These are phyloP conservation scores for Sarcophaga subvicina DNA, from an alignment of 2,888 invertebrate genomes.

Conservation along the genomic window DNA sequence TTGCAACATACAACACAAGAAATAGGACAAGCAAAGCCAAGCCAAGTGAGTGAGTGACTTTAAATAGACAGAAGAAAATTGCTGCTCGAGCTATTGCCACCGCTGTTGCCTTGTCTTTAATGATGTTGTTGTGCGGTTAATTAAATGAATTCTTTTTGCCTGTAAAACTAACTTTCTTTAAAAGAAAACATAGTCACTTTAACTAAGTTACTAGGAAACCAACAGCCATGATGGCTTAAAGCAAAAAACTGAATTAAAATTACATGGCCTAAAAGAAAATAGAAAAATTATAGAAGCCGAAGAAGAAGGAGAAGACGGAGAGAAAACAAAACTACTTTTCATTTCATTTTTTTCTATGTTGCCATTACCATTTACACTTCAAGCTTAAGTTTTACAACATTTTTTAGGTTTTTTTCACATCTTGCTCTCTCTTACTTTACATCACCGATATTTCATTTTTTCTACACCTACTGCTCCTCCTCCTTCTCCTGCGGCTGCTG, in stretches of 20 bases:
- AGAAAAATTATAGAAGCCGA: too few species aligned
- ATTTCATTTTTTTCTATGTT: slow-evolving; percentile 17
- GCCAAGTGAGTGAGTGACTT: neutral
- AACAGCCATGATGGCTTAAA: neutral
- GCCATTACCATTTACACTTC: slow-evolving; percentile 34
- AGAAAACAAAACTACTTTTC: slow-evolving; percentile 45
- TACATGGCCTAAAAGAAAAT: slow-evolving; percentile 49
- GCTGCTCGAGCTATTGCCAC: neutral
- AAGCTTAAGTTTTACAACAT: slow-evolving; percentile 55
- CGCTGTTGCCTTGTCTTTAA: slow-evolving; percentile 15
- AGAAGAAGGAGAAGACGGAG: too few species aligned
- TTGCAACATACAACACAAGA: slow-evolving; percentile 11
- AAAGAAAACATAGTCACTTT: neutral
- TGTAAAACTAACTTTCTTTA: neutral
- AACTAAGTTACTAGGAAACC: slow-evolving; percentile 56
- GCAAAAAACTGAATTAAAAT: neutral
- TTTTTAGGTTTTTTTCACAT: slow-evolving; percentile 48
- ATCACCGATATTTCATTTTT: neutral
- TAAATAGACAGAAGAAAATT: neutral
- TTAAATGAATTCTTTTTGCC: slow-evolving; percentile 57
- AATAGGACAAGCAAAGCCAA: slow-evolving; percentile 35
- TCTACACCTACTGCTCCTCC: neutral
- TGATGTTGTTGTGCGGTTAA: slow-evolving; percentile 55
- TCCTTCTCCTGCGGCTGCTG: too few species aligned
- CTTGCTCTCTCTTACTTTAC: neutral